Percentiles rank a stretch among this genome's conserved stretches.
Evolutionary conservation across 1,140 invertebrate species (phyloP).

Genomic region (Brachystomella parvula): DNA sequence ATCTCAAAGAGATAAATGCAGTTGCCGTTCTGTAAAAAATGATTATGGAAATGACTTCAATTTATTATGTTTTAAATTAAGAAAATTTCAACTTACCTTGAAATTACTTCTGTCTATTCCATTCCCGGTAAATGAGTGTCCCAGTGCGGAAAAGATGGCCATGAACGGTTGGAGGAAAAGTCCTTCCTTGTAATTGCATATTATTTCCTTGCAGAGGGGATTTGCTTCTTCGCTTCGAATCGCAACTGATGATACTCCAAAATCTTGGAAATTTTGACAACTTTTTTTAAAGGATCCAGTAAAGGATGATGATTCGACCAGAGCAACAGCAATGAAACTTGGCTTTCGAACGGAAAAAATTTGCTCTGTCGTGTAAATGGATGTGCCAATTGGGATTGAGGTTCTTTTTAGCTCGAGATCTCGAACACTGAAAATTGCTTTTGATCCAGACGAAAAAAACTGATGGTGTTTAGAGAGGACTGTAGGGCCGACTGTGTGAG

Average conservation of each 20-base stretch:
- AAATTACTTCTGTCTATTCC: background rate
- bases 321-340: background rate
- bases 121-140: background rate
- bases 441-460: background rate
- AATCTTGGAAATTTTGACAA: background rate
- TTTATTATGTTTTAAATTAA: background rate
- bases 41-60: background rate
- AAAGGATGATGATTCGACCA: background rate
- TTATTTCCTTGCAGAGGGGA: background rate
- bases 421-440: background rate
- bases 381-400: background rate
- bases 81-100: background rate
- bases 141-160: background rate
- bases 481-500: background rate
- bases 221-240: background rate
- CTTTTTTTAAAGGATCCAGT: background rate
- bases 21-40: background rate
- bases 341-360: background rate
- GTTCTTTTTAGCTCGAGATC: background rate
- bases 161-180: background rate
- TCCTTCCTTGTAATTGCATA: background rate
- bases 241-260: background rate
- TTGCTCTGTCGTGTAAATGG: background rate
- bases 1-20: conserved; percentile 1
- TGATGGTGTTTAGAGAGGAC: background rate